These are phyloP conservation scores for Squalus acanthias DNA, from an alignment of 2,797 vertebrate species.

Conservation along the genomic window DNA sequence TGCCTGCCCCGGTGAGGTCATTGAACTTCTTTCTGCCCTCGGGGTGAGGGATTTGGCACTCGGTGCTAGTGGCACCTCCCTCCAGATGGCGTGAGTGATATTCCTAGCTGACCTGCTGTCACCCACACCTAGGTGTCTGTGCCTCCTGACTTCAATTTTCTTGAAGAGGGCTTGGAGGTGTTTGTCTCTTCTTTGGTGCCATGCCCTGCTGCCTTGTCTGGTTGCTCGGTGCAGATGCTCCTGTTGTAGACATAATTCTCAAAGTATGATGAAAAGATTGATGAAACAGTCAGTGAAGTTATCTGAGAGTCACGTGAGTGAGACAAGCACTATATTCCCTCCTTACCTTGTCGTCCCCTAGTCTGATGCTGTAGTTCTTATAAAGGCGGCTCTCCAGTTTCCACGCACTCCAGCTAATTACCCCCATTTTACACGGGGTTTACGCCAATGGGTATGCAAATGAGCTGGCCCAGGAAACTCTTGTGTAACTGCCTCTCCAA, in stretches of 20 bases:
- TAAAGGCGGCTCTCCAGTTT: not conserved
- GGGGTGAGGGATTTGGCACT: not conserved
- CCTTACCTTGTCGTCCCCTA: too few relatives aligned
- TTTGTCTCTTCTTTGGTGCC: not conserved
- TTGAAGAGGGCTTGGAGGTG: not conserved
- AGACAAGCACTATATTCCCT: not conserved
- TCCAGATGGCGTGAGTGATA: not conserved
- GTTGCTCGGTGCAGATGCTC: not conserved
- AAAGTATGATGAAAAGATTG: not conserved
- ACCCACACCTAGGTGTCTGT: not conserved
- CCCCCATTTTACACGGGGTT: not conserved
- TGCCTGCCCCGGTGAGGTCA: not conserved
- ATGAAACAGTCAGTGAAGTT: not conserved
- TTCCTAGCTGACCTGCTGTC: not conserved
- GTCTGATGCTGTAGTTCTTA: not conserved
- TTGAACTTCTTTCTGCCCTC: not conserved
- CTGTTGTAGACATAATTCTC: not conserved
- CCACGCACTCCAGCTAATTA: not conserved
- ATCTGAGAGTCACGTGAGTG: not conserved
- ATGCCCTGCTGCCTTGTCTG: not conserved
- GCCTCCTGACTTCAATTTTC: not conserved
- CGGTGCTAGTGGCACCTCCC: not conserved
- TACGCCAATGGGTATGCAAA: not conserved
- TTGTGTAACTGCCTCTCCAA: not conserved
- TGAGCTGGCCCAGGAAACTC: not conserved